Conservation (phyloP, 2,797 vertebrate species). For the Tenualosa thibaudeaui region DNA sequence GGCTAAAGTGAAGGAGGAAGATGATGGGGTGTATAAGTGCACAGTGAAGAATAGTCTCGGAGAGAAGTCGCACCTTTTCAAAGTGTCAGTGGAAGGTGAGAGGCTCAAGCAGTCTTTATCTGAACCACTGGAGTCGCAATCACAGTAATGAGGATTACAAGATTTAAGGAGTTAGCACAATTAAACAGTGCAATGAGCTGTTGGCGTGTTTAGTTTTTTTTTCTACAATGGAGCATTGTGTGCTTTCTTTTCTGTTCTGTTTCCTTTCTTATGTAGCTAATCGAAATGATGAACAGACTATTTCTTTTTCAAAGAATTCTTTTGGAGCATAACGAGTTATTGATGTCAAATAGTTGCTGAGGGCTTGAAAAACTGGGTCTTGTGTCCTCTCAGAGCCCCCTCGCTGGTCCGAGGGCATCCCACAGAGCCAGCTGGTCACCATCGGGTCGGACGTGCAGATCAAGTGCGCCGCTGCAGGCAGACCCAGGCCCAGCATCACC, state of each 20-base stretch:
- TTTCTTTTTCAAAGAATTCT: background rate
- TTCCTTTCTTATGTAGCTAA: no score
- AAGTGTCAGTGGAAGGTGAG: conserved; percentile 86
- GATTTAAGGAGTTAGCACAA: background rate
- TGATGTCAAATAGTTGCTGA: background rate
- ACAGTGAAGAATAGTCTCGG: conserved; percentile 81
- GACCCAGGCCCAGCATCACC: conserved; percentile 79
- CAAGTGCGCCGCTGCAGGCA: conserved; percentile 85
- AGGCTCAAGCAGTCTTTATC: background rate
- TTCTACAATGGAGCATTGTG: background rate
- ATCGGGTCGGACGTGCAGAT: conserved; percentile 79
- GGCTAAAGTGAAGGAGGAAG: conserved; percentile 69
- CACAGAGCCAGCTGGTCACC: conserved; percentile 77
- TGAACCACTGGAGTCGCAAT: background rate
- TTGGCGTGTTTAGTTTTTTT: background rate
- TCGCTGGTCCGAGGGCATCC: conserved; percentile 80
- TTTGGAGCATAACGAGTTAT: background rate
- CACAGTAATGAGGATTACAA: background rate
- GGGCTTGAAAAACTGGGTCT: background rate
- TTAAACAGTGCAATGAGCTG: background rate
- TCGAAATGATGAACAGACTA: background rate
- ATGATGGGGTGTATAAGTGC: conserved; percentile 88
- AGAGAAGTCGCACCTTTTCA: conserved; percentile 77
- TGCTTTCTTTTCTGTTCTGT: background rate
- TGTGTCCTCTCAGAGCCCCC: conserved; percentile 79